Conservation (phyloP, 2,888 invertebrate genomes). For the Lycaena phlaeas region DNA sequence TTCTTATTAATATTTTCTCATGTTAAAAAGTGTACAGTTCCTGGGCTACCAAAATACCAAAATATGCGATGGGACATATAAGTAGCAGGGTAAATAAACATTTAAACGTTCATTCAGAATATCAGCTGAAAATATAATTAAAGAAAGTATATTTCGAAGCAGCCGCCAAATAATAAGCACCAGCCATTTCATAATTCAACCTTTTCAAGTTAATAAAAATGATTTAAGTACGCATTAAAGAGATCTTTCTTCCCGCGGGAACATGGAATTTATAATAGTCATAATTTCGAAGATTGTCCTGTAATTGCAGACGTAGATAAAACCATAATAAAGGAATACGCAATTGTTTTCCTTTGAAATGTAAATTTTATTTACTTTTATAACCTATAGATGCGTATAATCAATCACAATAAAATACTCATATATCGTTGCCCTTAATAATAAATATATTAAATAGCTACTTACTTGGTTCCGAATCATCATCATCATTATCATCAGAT, state of each 20-base stretch:
- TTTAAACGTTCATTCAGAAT: too few relatives aligned
- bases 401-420: too few relatives aligned
- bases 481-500: too few relatives aligned
- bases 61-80: too few relatives aligned
- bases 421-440: too few relatives aligned
- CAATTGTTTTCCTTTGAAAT: neutral
- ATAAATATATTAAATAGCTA: too few relatives aligned
- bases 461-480: too few relatives aligned
- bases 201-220: conserved; percentile 69
- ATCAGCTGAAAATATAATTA: too few relatives aligned
- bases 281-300: conserved; percentile 48
- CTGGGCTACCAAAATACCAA: too few relatives aligned
- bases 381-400: neutral
- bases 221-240: conserved; percentile 65
- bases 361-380: neutral
- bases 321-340: neutral
- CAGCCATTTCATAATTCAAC: conserved; percentile 51
- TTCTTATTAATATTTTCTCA: too few relatives aligned
- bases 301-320: conserved; percentile 29
- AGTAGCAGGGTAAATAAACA: too few relatives aligned
- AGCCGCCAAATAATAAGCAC: conserved; percentile 5
- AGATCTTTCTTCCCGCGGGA: conserved; percentile 50
- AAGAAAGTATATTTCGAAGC: conserved; percentile 6
- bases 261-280: conserved; percentile 56
- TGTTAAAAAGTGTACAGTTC: too few relatives aligned